Percentiles rank a stretch among this genome's conserved stretches.
Evolutionary conservation across 2,797 vertebrate species (phyloP).

Genomic region (Parauchenoglanis ngamensis): DNA sequence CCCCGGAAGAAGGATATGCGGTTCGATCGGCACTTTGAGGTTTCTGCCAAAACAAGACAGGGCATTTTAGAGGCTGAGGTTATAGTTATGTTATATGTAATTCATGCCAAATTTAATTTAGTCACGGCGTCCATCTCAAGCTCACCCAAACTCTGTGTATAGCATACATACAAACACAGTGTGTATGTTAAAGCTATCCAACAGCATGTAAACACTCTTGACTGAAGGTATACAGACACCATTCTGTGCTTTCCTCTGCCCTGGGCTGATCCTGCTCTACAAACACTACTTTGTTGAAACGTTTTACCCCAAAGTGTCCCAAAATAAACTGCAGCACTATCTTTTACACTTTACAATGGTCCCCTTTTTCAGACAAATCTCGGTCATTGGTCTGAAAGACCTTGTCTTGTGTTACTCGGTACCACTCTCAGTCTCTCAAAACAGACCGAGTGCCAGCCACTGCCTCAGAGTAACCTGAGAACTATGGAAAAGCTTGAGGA

Average conservation of each 20-base stretch:
- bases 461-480: conserved; percentile 39
- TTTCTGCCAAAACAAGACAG: conserved; percentile 68
- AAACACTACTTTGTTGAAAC: conserved; percentile 35
- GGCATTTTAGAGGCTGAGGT: neutral
- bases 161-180: neutral
- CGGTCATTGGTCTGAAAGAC: conserved; percentile 19
- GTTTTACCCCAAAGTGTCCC: neutral
- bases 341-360: neutral
- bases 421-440: conserved; percentile 12
- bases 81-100: neutral
- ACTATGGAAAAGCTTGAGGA: conserved; percentile 20
- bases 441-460: conserved; percentile 22
- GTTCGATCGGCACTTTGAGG: conserved; percentile 65
- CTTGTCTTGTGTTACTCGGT: conserved; percentile 17
- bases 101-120: neutral
- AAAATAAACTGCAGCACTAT: conserved; percentile 2
- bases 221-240: neutral
- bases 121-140: neutral
- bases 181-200: neutral
- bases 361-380: conserved; percentile 16
- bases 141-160: neutral
- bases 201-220: conserved; percentile 5
- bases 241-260: neutral
- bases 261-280: conserved; percentile 15
- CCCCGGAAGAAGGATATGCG: conserved; percentile 83